Base-by-base conservation (phyloP, 2,888 invertebrate species). In the Lochmaea crataegi region DNA sequence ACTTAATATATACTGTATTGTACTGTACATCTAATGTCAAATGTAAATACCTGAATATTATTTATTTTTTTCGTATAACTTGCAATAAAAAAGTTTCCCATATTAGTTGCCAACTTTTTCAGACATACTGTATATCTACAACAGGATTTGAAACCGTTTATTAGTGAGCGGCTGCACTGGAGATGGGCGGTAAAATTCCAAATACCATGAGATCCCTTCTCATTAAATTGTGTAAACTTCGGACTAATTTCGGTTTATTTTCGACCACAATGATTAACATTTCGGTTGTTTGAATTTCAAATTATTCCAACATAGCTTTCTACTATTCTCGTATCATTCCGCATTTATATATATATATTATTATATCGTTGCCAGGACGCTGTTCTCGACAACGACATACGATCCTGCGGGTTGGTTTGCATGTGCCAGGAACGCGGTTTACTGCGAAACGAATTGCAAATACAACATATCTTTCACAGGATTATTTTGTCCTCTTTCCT, bases 191-290 rank as follows among this genome's bases (percentile, higher is more conserved):
- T 22, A 32, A 45, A 65, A 58, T 26, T 14, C 18, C 61, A n/a
- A 16, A 41, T 2, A 61, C n/a, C 42, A 16, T n/a, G 41, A 38
- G 67, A 58, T 61, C 68, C 68, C 61, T 68, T 68, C 48, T 61
- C 61, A 68, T 68, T 68, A 68, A 61, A 61, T 68, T 63, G 61
- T 68, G 48, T 63, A 68, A 68, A 61, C 68, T 68, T 61, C 18
- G 68, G 61, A 61, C 68, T 68, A 68, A 68, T 68, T 68, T 68
- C 53, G 68, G 68, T 68, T 61, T 68, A 68, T 68, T 68, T 68
- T 68, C 61, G 51, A 68, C 68, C 68, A 41, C 68, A 51, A 26
- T 61, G 61, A 68, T 68, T 68, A 68, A 68, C 68, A 61, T 68
- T 68, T 68, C 16, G 68, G 68, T 61, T 61, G 61, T 68, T 68